Base-by-base conservation (phyloP, 2,797 vertebrate species). In the Amphiprion clarkii region DNA sequence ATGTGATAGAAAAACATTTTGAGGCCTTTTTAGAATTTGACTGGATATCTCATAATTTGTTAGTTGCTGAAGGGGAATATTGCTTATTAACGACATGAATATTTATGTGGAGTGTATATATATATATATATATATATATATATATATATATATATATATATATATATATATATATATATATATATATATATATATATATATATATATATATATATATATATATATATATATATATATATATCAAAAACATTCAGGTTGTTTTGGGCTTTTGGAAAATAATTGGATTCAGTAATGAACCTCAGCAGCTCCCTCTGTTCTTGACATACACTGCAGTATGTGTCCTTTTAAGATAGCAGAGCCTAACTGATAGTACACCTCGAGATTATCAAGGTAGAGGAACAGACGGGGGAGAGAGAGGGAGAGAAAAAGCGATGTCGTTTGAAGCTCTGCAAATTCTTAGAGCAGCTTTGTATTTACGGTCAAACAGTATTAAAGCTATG, bases 161-260 rank as follows among this genome's bases (percentile, higher is more conserved):
- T 23, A 23, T 23, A 23, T 23, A 23, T 23, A 23, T 23, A 23
- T 23, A 23, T 23, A 23, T 23, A 23, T 23, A 23, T 23, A 23
- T 23, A 23, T 23, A 23, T 23, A 23, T 23, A 23, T 23, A 23
- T 23, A 23, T 23, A 23, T 23, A 23, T 23, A 23, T 23, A 23
- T 23, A 23, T 23, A 23, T 23, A 23, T 23, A 23, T 23, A 23
- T 23, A 23, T 23, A 23, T 23, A 23, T 23, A 23, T 23, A 23
- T 23, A 78, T 90, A 90, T 91, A 89, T 78, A 59, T 54, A 66
- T 48, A 89, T 85, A 82, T 82, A 86, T 91, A 86, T 91, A 87
- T 88, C 87, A 90, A 90, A 84, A 92, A 86, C 87, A 85, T 91
- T 88, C 86, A 89, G 88, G 87, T 87, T 91, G 87, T 92, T 92